Evolutionary conservation across 2,797 vertebrate genomes (phyloP).

Genomic region (Euphonia xanthogaster): DNA sequence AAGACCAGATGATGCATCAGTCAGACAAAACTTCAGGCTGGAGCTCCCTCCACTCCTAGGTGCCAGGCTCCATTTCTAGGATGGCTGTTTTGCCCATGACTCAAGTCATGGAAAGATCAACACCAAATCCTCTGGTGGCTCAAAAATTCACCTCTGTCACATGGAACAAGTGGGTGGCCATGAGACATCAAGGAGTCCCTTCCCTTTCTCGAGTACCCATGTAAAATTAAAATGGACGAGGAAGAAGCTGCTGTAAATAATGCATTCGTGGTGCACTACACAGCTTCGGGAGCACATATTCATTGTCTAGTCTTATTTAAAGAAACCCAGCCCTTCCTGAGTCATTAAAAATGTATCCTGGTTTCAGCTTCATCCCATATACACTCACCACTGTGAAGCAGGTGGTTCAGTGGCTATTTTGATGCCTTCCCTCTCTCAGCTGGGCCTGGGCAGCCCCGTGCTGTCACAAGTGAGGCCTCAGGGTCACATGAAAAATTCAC

Average conservation of each 20-base stretch:
- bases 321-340: constrained; percentile 61
- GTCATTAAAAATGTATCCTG: constrained; percentile 71
- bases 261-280: constrained; percentile 55
- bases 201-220: constrained; percentile 52
- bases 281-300: constrained; percentile 21
- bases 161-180: constrained; percentile 27
- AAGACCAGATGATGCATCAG: not conserved
- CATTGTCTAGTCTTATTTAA: constrained; percentile 68
- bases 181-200: constrained; percentile 2
- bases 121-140: not conserved
- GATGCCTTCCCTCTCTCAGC: constrained; percentile 28
- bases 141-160: not conserved
- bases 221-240: constrained; percentile 72
- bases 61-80: not conserved
- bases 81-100: not conserved
- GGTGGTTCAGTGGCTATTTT: constrained; percentile 41
- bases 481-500: constrained; percentile 50
- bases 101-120: not conserved
- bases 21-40: not conserved
- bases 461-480: not conserved
- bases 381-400: constrained; percentile 48
- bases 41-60: not conserved
- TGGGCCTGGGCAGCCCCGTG: constrained; percentile 6
- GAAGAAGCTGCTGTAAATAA: constrained; percentile 72
- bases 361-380: constrained; percentile 59